Evolutionary conservation across 2,797 vertebrate genomes (phyloP), one percentile per base, ranked within the genome.

Genomic region (Mus spretus): DNA sequence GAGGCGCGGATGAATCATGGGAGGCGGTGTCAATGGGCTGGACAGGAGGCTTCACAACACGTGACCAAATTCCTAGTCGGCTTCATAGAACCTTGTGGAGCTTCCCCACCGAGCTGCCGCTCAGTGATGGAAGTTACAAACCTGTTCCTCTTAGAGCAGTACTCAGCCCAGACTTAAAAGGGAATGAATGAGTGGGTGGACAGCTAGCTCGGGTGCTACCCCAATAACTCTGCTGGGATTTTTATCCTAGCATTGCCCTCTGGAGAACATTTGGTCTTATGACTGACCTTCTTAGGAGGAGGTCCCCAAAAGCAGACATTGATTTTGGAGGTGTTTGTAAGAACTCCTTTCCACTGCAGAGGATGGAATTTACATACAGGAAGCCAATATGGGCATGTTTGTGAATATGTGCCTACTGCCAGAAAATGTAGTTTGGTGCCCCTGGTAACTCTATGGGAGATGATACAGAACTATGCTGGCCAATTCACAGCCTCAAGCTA

Each of bases 1-100:
- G 59, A 98, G 82, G 82, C 94, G 70, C 75, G 63, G 92, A 97
- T 96, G 97, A 97, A 81, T 97, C 95, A 96, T 44, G 65, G 72
- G 59, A 93, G 93, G 88, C 53, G 12, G 90, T 37, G 57, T 53
- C 50, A 57, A 94, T 31, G 78, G 93, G 79, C 75, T 90, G 80
- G 75, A 74, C 94, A 92, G 59, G 63, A 91, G 74, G 93, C 31
- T 86, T 89, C 67, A 65, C 59, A 26, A 47, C 97, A 96, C 9
- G 2, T 91, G 93, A 94, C 37, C 86, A 8, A 95, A 90, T 87
- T 88, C 72, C 86, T 34, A 77, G 75, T 79, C 79, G 65, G 65
- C 93, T 85, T 94, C 92, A 81, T 24, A 67, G 94, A 95, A 78
- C 79, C 47, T 55, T 37, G 74, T 14, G 26, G 77, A 78, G 40